Base-by-base conservation (phyloP, 92 coral and sea anemone species). In the Phenganax marumi region DNA sequence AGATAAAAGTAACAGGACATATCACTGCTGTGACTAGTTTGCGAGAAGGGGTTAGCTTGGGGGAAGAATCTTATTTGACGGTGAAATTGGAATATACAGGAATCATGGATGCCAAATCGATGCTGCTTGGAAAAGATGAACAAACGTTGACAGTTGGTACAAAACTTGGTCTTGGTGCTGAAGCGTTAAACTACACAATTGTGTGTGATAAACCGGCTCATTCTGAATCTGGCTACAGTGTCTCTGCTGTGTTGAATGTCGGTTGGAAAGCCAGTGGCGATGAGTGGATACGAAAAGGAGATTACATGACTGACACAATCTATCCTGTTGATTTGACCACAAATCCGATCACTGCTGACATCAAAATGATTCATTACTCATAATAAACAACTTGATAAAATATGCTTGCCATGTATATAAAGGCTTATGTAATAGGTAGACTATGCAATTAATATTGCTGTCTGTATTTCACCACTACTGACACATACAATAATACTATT, bases 221-320 rank as follows among this genome's bases (percentile, higher is more conserved):
- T 52, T 16, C 50, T 10, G 87, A 64, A 52, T 79, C 87, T 43
- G 60, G 51, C 18, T 87, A 90, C 79, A 57, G 87, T 47, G 85
- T 94, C 8, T 92, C 97, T 8, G 98, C 91, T 7, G 95, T 92
- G 17, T 81, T 94, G 69, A 92, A 92, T 50, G 90, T 94, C n/a
- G 98, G 98, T 8, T 94, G 98, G 98, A 77, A 81, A 58, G 75
- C 88, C 3, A 75, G 88, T 60, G 83, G 84, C 18, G 75, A 85
- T 6, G 79, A 82, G 2, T 94, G 97, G 97, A 76, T 90, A 39
- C 79, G 86, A 6, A 76, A 43, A 66, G 97, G 97, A 0, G 98
- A 94, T 52, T 94, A 49, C 54, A 13, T 79, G 54, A 92, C 93
- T 0, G 98, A 94, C 50, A 89, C 94, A 10, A 74, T 71, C 16